A percentile compares a stretch with the other conserved stretches of the same genome.
Evolutionary conservation across 2,113 vertebrate genomes (phyloP).

Genomic region (Paracanthobrama guichenoti): DNA sequence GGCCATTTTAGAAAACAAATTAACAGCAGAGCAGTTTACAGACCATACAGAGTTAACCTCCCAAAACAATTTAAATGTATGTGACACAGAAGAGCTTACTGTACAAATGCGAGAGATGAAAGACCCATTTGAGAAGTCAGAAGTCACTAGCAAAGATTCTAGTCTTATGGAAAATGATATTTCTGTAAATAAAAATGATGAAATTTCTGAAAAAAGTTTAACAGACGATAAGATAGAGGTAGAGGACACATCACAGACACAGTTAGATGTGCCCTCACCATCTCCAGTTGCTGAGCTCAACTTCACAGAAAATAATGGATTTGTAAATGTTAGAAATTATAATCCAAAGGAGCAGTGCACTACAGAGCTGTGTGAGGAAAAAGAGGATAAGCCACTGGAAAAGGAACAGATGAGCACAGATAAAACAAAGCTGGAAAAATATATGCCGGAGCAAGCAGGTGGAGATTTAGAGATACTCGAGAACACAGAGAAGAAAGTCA

Average conservation of each 20-base stretch:
- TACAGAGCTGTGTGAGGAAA: neutral
- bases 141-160: constrained; percentile 16
- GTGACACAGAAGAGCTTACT: neutral
- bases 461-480: constrained; percentile 1
- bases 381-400: neutral
- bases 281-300: neutral
- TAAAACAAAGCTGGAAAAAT: constrained; percentile 7
- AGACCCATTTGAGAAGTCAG: neutral
- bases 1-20: neutral
- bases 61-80: neutral
- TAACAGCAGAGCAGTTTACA: neutral
- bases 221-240: neutral
- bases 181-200: neutral
- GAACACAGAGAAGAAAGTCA: neutral
- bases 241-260: constrained; percentile 10
- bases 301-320: neutral
- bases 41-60: neutral
- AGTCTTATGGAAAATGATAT: neutral
- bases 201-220: constrained; percentile 3
- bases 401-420: constrained; percentile 3
- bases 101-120: neutral
- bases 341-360: neutral
- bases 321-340: neutral
- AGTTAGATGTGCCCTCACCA: neutral
- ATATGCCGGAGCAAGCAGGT: constrained; percentile 14